Percentiles rank a stretch among this genome's conserved stretches.
Evolutionary conservation across 1,140 invertebrate species (phyloP).

Genomic region (Bombus fervidus): DNA sequence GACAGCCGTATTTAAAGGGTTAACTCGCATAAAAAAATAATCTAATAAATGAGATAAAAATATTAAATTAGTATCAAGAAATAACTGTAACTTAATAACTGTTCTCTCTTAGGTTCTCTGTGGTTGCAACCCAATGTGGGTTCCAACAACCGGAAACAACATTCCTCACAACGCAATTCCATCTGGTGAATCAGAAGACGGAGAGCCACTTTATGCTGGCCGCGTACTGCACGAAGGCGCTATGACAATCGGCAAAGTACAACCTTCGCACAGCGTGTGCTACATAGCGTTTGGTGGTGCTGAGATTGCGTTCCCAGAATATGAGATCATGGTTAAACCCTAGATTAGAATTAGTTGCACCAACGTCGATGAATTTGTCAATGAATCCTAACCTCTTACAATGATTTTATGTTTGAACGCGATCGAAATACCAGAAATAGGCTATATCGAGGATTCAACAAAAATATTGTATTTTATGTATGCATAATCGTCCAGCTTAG

Average conservation of each 20-base stretch:
- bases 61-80: background rate
- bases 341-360: constrained; percentile 21
- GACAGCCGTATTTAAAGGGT: no score
- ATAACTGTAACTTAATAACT: background rate
- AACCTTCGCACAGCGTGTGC: constrained; percentile 86
- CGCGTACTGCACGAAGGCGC: constrained; percentile 86
- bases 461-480: background rate
- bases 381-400: constrained; percentile 1
- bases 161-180: constrained; percentile 89
- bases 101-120: constrained; percentile 83
- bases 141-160: constrained; percentile 84
- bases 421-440: background rate
- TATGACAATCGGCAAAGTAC: constrained; percentile 88
- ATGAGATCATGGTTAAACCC: constrained; percentile 86
- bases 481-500: background rate
- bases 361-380: constrained; percentile 37
- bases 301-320: constrained; percentile 88
- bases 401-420: background rate
- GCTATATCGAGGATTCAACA: background rate
- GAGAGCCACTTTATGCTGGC: constrained; percentile 88
- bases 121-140: constrained; percentile 84
- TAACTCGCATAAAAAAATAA: background rate
- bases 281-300: constrained; percentile 89
- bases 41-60: background rate
- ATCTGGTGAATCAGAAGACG: constrained; percentile 88